Evolutionary conservation across 2,888 invertebrate species (phyloP), one percentile per base, ranked within the genome.

Genomic region (Eupeodes latifasciatus): DNA sequence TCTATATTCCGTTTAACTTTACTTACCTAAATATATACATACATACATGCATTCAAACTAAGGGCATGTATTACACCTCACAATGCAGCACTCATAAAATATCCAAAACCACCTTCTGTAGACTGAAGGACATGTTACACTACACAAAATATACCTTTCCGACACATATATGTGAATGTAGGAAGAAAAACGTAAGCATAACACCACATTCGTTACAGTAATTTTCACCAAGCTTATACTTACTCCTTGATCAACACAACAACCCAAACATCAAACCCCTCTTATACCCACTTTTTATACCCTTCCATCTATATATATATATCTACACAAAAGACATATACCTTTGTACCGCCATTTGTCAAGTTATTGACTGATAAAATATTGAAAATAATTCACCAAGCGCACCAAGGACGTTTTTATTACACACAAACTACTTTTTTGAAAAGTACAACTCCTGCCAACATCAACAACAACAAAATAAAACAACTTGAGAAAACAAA

Each of bases 301-400:
- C 66, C 12, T 19, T n/a, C 57, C 59, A 27, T 59, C 10, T 16
- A 53, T 10, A 11, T 2, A 12, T 4, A 12, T 14, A 10, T 40
- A 5, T 12, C 1, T 40, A 40, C 40, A 9, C 1, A 40, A 27
- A 9, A 36, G n/a, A 12, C 1, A 74, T 51, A 49, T 40, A 47
- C 34, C 61, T 62, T 76, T 55, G 12, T 44, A 14, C 83, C 85
- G 53, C 74, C 88, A 88, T 85, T 88, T 88, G 88, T 88, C 88
- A 88, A 88, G 88, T 88, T 88, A 88, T 88, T 88, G 88, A 88
- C 88, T 88, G 88, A 85, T 88, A 88, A 88, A 88, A 88, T 88
- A 88, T 88, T 88, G 88, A 88, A 85, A 85, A 88, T 88, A 88
- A 88, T 85, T 88, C 88, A 78, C 74, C 75, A 47, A 85, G 85